Evolutionary conservation across 2,797 vertebrate genomes (phyloP).

Genomic region (Cephalopachus bancanus): DNA sequence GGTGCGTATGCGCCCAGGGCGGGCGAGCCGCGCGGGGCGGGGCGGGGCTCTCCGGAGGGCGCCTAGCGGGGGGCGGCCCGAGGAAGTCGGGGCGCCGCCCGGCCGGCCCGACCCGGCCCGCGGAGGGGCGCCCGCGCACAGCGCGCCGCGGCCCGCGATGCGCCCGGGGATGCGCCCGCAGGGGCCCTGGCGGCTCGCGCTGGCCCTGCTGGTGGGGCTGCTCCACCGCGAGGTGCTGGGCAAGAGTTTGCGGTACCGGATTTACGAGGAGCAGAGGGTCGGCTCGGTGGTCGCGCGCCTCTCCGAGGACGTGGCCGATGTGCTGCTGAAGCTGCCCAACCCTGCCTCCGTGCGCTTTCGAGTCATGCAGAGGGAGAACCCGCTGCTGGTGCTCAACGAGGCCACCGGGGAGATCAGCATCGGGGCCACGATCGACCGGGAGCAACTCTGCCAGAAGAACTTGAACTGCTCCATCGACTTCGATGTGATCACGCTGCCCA

Average conservation of each 20-base stretch:
- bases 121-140: no score
- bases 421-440: slow-evolving; percentile 96
- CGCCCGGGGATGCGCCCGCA: no score
- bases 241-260: slow-evolving; percentile 96
- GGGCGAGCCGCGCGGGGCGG: no score
- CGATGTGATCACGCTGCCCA: slow-evolving; percentile 97
- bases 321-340: slow-evolving; percentile 93
- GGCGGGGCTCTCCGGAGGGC: no score
- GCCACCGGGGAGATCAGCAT: slow-evolving; percentile 97
- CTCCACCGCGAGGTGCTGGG: slow-evolving; percentile 84
- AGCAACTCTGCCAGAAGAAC: slow-evolving; percentile 97
- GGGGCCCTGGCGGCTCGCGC: no score
- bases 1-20: no score
- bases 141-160: no score
- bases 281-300: slow-evolving; percentile 95
- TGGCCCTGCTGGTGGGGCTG: no score
- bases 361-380: slow-evolving; percentile 95
- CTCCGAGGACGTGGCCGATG: slow-evolving; percentile 94
- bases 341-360: slow-evolving; percentile 94
- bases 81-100: no score
- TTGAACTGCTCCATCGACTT: slow-evolving; percentile 98
- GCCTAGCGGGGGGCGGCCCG: no score
- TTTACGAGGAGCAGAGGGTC: slow-evolving; percentile 97
- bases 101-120: no score
- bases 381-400: slow-evolving; percentile 94